phyloP scores from a whole-genome alignment of 37 sponge, comb jelly and placozoan species.

The Mnemiopsis leidyi region DNA sequence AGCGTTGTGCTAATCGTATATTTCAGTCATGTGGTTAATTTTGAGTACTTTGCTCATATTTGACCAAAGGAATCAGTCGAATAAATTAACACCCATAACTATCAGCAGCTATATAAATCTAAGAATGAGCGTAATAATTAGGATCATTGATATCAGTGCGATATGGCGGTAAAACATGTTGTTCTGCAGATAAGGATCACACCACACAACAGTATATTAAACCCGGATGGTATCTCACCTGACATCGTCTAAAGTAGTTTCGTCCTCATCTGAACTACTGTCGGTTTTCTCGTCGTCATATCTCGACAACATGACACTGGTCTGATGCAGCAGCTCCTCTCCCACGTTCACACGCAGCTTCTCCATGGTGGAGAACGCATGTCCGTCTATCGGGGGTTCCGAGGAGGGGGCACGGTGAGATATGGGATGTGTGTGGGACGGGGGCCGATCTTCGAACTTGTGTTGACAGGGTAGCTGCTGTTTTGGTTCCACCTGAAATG shows the following conservation, averaged over 20 bases:
- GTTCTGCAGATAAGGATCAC: no score
- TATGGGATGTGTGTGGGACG: background rate
- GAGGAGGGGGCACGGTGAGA: background rate
- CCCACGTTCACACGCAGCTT: background rate
- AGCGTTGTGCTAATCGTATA: no score
- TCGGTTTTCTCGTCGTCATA: background rate
- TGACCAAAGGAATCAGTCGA: no score
- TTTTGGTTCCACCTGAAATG: background rate
- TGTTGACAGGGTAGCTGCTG: conserved; percentile 15
- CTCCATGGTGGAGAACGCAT: conserved; percentile 13
- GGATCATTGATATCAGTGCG: no score
- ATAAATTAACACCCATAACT: no score
- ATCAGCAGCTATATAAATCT: no score
- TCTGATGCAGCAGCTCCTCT: background rate
- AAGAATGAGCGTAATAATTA: no score
- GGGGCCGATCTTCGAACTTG: conserved; percentile 18
- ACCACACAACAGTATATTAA: no score
- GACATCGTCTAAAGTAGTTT: background rate
- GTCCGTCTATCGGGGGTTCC: background rate
- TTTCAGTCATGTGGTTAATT: no score
- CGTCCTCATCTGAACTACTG: conserved; percentile 9
- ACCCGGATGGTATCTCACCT: background rate
- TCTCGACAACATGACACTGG: background rate
- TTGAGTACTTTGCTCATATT: no score
- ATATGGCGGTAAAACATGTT: no score